phyloP scores from a whole-genome alignment of 2,113 vertebrate species.

The Sciurus niger region DNA sequence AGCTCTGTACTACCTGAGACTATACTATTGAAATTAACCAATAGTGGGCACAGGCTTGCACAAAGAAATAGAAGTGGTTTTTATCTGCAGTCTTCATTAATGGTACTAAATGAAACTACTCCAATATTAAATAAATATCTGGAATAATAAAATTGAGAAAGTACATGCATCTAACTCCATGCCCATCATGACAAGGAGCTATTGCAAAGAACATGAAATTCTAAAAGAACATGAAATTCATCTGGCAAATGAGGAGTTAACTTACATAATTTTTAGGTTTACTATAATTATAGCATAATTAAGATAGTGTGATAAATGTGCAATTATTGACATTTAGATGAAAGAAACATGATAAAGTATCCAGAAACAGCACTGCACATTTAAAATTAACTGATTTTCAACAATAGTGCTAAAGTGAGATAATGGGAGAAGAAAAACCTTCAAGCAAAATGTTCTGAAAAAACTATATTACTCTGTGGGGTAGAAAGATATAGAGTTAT shows the following conservation, averaged over 20 bases:
- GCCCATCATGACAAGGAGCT: neutral
- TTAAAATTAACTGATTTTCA: neutral
- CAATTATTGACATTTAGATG: neutral
- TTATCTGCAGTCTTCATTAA: neutral
- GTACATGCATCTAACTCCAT: fast-evolving
- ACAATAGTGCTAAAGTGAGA: neutral
- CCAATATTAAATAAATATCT: neutral
- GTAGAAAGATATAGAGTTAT: neutral
- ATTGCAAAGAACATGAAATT: neutral
- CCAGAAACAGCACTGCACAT: neutral
- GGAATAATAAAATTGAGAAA: neutral
- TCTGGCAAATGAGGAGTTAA: neutral
- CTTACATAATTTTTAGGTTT: neutral
- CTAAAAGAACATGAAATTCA: neutral
- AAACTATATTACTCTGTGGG: neutral
- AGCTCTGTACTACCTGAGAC: neutral
- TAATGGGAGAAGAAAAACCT: neutral
- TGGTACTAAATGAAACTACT: neutral
- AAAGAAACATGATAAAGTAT: neutral
- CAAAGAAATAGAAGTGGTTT: neutral
- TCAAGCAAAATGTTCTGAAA: neutral
- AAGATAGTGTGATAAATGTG: neutral
- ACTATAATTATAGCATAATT: neutral
- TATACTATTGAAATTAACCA: neutral
- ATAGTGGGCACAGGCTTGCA: neutral